Base-by-base conservation (phyloP, 2,888 invertebrate genomes). In the Lepidochitona cinerea region DNA sequence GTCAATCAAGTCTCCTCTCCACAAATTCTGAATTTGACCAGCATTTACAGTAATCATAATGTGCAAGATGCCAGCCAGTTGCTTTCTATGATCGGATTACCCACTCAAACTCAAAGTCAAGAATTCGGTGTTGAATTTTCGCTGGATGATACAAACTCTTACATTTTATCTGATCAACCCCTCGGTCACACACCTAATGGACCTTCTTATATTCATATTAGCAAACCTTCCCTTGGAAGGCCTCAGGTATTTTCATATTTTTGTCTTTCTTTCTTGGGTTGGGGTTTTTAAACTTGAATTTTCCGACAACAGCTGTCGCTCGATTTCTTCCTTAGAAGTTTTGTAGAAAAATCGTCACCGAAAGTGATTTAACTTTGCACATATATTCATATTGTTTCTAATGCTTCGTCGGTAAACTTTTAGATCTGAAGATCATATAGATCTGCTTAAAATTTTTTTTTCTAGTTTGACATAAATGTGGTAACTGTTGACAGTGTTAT, bases 241-340 rank as follows among this genome's bases (percentile, higher is more conserved):
- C 83, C 84, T 26, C 85, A 86, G 84, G 85, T 86, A 82, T 65
- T n/a, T n/a, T n/a, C n/a, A n/a, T n/a, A n/a, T n/a, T n/a, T n/a
- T n/a, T n/a, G n/a, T n/a, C n/a, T n/a, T n/a, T n/a, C n/a, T n/a
- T n/a, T n/a, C n/a, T n/a, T n/a, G n/a, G n/a, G n/a, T n/a, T n/a
- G n/a, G n/a, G n/a, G n/a, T n/a, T n/a, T n/a, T n/a, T n/a, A n/a
- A n/a, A n/a, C n/a, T n/a, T n/a, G n/a, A n/a, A n/a, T n/a, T n/a
- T n/a, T n/a, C n/a, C n/a, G n/a, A n/a, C n/a, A n/a, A n/a, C n/a
- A n/a, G n/a, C n/a, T n/a, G n/a, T n/a, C n/a, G n/a, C n/a, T n/a
- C n/a, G n/a, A n/a, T n/a, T n/a, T n/a, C n/a, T n/a, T n/a, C n/a
- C n/a, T n/a, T n/a, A n/a, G n/a, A n/a, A n/a, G n/a, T n/a, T n/a